phyloP scores from a whole-genome alignment of 2,113 vertebrate species.

The Lepisosteus oculatus region DNA sequence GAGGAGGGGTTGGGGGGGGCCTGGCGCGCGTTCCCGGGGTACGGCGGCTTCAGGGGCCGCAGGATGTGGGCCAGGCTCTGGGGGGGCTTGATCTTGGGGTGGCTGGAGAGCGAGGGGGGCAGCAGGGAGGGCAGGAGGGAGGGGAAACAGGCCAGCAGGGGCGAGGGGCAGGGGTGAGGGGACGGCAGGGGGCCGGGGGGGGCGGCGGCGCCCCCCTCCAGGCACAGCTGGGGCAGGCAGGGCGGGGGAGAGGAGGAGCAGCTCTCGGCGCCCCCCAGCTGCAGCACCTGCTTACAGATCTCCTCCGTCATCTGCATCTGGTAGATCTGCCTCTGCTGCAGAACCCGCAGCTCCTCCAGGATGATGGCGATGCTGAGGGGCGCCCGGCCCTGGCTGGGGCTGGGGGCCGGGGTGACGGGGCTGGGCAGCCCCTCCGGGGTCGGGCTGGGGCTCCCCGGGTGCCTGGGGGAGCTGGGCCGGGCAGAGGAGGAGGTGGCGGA shows the following conservation, averaged over 20 bases:
- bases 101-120: constrained; percentile 42
- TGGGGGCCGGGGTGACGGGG: constrained; percentile 51
- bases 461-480: constrained; percentile 44
- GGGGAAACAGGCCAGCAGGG: constrained; percentile 54
- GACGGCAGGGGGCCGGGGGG: constrained; percentile 34
- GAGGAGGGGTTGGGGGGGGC: constrained; percentile 43
- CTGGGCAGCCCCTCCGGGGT: constrained; percentile 59
- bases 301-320: constrained; percentile 94
- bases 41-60: constrained; percentile 57
- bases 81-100: constrained; percentile 44
- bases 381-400: constrained; percentile 44
- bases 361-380: constrained; percentile 76
- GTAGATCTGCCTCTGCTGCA: constrained; percentile 88
- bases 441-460: constrained; percentile 54
- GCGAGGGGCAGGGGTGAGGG: constrained; percentile 38
- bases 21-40: constrained; percentile 45
- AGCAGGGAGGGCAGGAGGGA: constrained; percentile 59
- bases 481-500: constrained; percentile 69
- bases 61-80: constrained; percentile 55
- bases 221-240: constrained; percentile 49
- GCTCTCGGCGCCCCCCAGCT: constrained; percentile 67
- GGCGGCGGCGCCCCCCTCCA: constrained; percentile 51
- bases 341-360: constrained; percentile 81
- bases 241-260: constrained; percentile 50
- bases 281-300: constrained; percentile 84